Conservation (phyloP, 2,797 vertebrate genomes). For the Limosa lapponica region DNA sequence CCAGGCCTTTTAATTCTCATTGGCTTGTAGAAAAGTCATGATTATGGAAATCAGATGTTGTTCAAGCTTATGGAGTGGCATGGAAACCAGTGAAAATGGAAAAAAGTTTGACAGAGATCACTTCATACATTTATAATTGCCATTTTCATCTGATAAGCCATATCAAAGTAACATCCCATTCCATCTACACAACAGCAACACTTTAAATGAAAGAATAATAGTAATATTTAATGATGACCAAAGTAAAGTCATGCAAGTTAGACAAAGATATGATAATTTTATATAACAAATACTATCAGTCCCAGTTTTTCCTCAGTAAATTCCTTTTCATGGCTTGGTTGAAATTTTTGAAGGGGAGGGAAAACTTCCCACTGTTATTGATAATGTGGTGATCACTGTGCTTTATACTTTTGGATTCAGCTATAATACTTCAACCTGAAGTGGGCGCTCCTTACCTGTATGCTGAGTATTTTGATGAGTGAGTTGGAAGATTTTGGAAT, state of each 20-base stretch:
- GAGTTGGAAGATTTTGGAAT: not conserved
- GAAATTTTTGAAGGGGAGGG: not conserved
- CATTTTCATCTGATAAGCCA: not conserved
- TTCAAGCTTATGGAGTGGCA: not conserved
- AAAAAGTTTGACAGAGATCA: not conserved
- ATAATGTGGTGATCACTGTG: not conserved
- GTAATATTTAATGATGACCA: not conserved
- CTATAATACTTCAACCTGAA: not conserved
- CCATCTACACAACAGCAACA: not conserved
- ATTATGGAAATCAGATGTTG: not conserved
- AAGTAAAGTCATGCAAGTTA: not conserved
- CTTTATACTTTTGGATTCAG: not conserved
- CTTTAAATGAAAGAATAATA: not conserved
- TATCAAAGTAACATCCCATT: not conserved
- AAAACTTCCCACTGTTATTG: not conserved
- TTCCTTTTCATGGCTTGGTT: not conserved
- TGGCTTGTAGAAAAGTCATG: not conserved
- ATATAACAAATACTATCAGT: not conserved
- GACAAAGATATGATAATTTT: not conserved
- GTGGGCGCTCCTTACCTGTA: not conserved
- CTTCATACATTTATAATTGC: not conserved
- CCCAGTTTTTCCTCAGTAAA: not conserved
- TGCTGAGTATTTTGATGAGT: not conserved
- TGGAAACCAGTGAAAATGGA: not conserved
- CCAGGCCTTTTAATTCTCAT: not conserved